Evolutionary conservation across 2,113 vertebrate genomes (phyloP).

Genomic region (Pseudolaguvia tuberculata): DNA sequence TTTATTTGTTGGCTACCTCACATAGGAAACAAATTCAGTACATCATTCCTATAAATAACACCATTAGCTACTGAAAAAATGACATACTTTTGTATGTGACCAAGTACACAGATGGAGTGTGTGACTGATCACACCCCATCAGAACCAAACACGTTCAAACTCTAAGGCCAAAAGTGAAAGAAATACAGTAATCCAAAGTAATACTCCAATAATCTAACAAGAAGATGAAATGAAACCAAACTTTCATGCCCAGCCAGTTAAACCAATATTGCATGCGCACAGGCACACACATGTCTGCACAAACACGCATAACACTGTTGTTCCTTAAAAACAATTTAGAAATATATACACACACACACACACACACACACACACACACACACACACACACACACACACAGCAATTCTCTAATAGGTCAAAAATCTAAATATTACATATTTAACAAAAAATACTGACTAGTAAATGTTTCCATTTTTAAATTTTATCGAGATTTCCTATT

Average conservation of each 20-base stretch:
- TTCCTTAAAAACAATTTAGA: no score
- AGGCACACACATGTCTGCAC: neutral
- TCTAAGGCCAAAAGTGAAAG: constrained; percentile 24
- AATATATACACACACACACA: neutral
- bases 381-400: neutral
- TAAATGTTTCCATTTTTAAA: neutral
- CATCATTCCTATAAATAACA: constrained; percentile 1
- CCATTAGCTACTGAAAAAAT: neutral
- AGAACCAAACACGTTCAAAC: constrained; percentile 21
- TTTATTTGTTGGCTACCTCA: neutral
- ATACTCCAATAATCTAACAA: neutral
- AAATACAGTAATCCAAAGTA: no score
- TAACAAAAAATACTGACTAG: no score
- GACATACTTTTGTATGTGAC: constrained; percentile 17
- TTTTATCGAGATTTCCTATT: neutral
- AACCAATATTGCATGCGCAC: neutral
- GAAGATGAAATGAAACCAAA: constrained; percentile 12
- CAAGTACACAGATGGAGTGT: constrained; percentile 32
- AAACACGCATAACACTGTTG: no score
- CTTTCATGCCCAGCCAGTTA: neutral
- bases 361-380: neutral
- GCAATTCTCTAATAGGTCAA: neutral
- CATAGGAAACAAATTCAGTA: neutral
- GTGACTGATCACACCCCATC: neutral
- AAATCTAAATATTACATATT: neutral